A percentile compares a stretch with the other conserved stretches of the same genome.
Conservation (phyloP, 1,140 invertebrate species). For the Leptoteleia sp. region DNA sequence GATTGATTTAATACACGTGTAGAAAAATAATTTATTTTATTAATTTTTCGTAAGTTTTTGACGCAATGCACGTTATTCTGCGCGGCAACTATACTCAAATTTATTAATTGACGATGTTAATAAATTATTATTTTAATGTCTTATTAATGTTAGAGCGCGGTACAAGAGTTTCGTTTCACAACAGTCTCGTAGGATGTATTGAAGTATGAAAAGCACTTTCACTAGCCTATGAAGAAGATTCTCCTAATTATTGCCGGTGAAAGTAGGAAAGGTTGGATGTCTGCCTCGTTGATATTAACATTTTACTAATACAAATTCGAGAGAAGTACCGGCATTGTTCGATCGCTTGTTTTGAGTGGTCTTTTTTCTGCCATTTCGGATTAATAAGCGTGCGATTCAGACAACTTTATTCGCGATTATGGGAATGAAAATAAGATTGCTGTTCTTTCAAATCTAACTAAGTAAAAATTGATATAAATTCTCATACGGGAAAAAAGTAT, state of each 20-base stretch:
- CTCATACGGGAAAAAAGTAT: too few species aligned
- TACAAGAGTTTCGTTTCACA: slow-evolving; percentile 31
- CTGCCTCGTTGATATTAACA: slow-evolving; percentile 17
- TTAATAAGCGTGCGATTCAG: slow-evolving; percentile 6
- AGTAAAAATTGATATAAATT: slow-evolving; percentile 1
- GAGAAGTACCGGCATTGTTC: slow-evolving; percentile 49
- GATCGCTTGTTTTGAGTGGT: slow-evolving; percentile 28
- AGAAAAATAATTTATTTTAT: too few species aligned
- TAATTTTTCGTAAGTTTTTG: too few species aligned
- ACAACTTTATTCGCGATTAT: slow-evolving; percentile 19
- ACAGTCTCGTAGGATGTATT: slow-evolving; percentile 20
- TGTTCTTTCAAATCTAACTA: not conserved
- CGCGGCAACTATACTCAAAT: slow-evolving; percentile 1
- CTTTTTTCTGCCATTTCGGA: slow-evolving; percentile 9
- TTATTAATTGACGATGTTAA: slow-evolving; percentile 5
- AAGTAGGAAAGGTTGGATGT: slow-evolving; percentile 43
- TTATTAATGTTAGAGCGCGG: slow-evolving; percentile 15
- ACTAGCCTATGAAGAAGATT: slow-evolving; percentile 48
- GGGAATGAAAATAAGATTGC: not conserved
- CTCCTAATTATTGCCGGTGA: slow-evolving; percentile 54
- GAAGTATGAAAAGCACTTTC: slow-evolving; percentile 59
- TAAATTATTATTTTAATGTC: slow-evolving; percentile 12
- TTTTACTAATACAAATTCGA: slow-evolving; percentile 25
- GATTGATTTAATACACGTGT: too few species aligned
- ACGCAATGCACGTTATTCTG: not conserved